Evolutionary conservation across 2,888 invertebrate genomes (phyloP).

Genomic region (Protodeltote pygarga): DNA sequence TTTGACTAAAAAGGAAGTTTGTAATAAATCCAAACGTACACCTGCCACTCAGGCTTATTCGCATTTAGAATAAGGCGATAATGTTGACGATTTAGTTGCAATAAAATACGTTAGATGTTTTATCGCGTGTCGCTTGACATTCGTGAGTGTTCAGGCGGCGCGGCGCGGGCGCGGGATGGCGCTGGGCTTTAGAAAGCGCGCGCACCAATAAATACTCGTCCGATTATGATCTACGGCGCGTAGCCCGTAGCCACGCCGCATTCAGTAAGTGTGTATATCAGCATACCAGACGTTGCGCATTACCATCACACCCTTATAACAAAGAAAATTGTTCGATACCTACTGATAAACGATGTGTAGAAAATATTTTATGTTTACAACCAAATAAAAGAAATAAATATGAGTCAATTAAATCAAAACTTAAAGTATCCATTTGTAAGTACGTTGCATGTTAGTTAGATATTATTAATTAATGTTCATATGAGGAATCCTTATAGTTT

Average conservation of each 20-base stretch:
- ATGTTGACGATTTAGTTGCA: conserved; percentile 58
- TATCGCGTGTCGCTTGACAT: conserved; percentile 75
- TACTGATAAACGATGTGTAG: too few species aligned
- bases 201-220: conserved; percentile 83
- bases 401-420: too few species aligned
- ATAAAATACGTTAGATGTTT: conserved; percentile 58
- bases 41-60: conserved; percentile 61
- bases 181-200: conserved; percentile 76
- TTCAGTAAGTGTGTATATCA: conserved; percentile 47
- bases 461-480: too few species aligned
- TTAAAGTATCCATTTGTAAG: too few species aligned
- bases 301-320: conserved; percentile 3
- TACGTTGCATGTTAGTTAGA: too few species aligned
- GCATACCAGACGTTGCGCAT: conserved; percentile 11
- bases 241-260: conserved; percentile 80
- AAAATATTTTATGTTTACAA: too few species aligned
- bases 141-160: conserved; percentile 69
- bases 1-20: conserved; percentile 48
- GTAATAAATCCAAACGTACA: conserved; percentile 63
- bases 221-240: conserved; percentile 86
- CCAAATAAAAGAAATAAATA: too few species aligned
- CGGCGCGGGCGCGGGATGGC: conserved; percentile 51
- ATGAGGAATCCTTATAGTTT: too few species aligned
- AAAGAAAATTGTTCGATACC: conserved; percentile 4
- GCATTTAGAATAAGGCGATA: conserved; percentile 48